Percentiles rank a stretch among this genome's conserved stretches.
Evolutionary conservation across 2,888 invertebrate species (phyloP).

Genomic region (Hirtodrosophila trivittata): DNA sequence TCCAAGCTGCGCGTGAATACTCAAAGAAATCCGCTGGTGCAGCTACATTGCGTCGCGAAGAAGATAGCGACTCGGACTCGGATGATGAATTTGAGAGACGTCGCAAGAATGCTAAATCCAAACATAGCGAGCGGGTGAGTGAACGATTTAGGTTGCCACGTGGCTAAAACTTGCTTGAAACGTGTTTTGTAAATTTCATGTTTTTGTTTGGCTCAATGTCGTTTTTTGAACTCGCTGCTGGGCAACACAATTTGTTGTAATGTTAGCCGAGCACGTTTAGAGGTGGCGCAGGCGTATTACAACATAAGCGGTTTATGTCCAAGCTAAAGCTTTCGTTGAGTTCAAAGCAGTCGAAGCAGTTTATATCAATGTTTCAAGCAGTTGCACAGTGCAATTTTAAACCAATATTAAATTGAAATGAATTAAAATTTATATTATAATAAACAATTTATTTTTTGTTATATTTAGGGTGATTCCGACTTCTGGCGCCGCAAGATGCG

Average conservation of each 20-base stretch:
- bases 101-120: slow-evolving; percentile 62
- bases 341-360: slow-evolving; percentile 11
- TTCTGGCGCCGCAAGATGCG: slow-evolving; percentile 95
- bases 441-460: neutral
- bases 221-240: slow-evolving; percentile 43
- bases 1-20: slow-evolving; percentile 62
- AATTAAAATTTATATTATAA: slow-evolving; percentile 2
- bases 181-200: slow-evolving; percentile 26
- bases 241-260: too few relatives aligned
- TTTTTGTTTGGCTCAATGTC: slow-evolving; percentile 22
- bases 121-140: slow-evolving; percentile 77
- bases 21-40: slow-evolving; percentile 73
- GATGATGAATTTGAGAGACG: slow-evolving; percentile 83
- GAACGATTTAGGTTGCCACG: slow-evolving; percentile 34
- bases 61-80: slow-evolving; percentile 86
- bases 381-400: neutral
- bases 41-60: slow-evolving; percentile 65
- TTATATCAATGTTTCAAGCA: slow-evolving; percentile 9
- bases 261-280: neutral
- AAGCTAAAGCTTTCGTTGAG: slow-evolving; percentile 1
- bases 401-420: neutral
- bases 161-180: slow-evolving; percentile 31
- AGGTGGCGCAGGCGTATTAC: slow-evolving; percentile 35
- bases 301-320: slow-evolving; percentile 11
- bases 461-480: slow-evolving; percentile 83